Conservation (phyloP, 2,797 vertebrate species). For the Astyanax mexicanus region DNA sequence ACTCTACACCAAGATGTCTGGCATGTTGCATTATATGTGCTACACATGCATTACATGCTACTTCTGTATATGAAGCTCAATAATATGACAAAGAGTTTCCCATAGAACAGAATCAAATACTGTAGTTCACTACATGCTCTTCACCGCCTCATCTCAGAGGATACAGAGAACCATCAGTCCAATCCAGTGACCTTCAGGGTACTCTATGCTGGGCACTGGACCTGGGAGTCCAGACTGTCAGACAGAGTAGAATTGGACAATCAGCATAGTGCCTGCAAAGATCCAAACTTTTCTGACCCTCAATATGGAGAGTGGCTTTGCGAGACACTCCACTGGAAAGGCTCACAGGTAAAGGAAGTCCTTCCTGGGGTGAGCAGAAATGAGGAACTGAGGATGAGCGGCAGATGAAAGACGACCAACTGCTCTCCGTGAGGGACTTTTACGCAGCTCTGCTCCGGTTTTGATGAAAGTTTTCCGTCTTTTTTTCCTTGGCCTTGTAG, state of each 20-base stretch:
- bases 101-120: no score
- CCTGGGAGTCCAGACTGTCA: slow-evolving; percentile 26
- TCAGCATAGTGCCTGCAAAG: slow-evolving; percentile 46
- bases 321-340: slow-evolving; percentile 26
- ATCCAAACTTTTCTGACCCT: slow-evolving; percentile 50
- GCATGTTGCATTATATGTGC: no score
- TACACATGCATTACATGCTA: no score
- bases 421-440: background rate
- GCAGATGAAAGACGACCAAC: slow-evolving; percentile 23
- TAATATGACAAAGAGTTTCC: no score
- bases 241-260: slow-evolving; percentile 27
- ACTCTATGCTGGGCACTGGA: slow-evolving; percentile 24
- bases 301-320: slow-evolving; percentile 33
- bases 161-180: slow-evolving; percentile 18
- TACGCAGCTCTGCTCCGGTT: background rate
- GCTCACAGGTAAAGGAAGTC: slow-evolving; percentile 11
- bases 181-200: slow-evolving; percentile 40
- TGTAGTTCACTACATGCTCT: background rate
- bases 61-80: no score
- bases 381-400: background rate
- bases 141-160: slow-evolving; percentile 23
- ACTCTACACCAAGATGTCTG: no score
- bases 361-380: slow-evolving; percentile 22
- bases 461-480: background rate
- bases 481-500: background rate